phyloP scores from a whole-genome alignment of 2,888 invertebrate species.

The Leucophenga maculata region DNA sequence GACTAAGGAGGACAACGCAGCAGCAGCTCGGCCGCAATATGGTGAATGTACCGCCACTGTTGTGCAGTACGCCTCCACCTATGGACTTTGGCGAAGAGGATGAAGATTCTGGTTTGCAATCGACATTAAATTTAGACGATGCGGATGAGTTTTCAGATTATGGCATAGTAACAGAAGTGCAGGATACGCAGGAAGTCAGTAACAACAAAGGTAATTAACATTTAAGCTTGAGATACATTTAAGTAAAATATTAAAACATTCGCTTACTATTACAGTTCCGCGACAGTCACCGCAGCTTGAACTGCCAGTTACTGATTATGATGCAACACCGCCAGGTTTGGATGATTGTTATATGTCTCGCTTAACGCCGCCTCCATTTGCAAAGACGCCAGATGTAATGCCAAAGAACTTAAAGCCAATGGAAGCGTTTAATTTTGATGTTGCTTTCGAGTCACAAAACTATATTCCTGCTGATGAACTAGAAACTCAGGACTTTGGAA shows the following conservation, averaged over 20 bases:
- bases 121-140: constrained; percentile 64
- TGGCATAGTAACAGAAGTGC: constrained; percentile 55
- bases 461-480: neutral
- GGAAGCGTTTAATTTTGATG: constrained; percentile 60
- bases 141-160: constrained; percentile 69
- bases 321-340: constrained; percentile 25
- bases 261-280: constrained; percentile 25
- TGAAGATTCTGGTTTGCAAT: constrained; percentile 71
- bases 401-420: constrained; percentile 34
- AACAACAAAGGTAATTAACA: constrained; percentile 45
- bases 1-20: constrained; percentile 35
- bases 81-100: constrained; percentile 72
- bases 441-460: constrained; percentile 33
- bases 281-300: constrained; percentile 21
- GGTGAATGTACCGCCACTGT: constrained; percentile 74
- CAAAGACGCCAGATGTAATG: constrained; percentile 28
- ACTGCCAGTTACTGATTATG: constrained; percentile 24
- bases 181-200: constrained; percentile 32
- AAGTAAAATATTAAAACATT: no score
- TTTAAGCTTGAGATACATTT: no score
- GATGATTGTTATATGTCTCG: constrained; percentile 31
- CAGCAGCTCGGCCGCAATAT: constrained; percentile 55
- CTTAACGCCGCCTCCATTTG: constrained; percentile 41
- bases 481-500: constrained; percentile 30
- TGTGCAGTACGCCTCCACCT: constrained; percentile 76